A percentile compares a stretch with the other conserved stretches of the same genome.
Conservation (phyloP, 2,888 invertebrate genomes). For the Chirona hameri region DNA sequence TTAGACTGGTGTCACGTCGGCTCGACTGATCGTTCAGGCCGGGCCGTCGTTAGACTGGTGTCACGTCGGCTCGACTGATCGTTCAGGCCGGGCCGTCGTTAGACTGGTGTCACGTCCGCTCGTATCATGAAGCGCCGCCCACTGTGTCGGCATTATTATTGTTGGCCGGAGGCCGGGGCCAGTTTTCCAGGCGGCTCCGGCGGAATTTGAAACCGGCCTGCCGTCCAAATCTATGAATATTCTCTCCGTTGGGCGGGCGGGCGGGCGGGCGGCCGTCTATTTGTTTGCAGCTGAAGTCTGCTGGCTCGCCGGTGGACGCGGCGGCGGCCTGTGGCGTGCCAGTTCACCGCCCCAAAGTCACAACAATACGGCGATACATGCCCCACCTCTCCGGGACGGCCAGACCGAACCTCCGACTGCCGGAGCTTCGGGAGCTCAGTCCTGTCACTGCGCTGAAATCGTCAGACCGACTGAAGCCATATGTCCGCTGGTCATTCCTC, state of each 20-base stretch:
- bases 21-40: background rate
- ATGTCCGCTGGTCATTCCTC: too few relatives aligned
- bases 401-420: too few relatives aligned
- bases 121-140: background rate
- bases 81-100: background rate
- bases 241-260: background rate
- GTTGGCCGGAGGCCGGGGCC: background rate
- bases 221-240: conserved; percentile 12
- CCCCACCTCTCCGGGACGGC: too few relatives aligned
- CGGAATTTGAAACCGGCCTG: background rate
- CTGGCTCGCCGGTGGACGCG: too few relatives aligned
- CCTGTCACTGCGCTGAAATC: too few relatives aligned
- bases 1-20: background rate
- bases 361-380: too few relatives aligned
- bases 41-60: too few relatives aligned
- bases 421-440: too few relatives aligned
- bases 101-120: background rate
- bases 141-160: background rate
- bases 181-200: background rate
- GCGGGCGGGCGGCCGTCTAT: background rate
- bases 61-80: background rate
- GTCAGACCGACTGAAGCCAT: too few relatives aligned
- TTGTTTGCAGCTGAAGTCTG: too few relatives aligned
- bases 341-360: too few relatives aligned
- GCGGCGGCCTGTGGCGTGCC: background rate